Base-by-base conservation (phyloP, 2,113 vertebrate genomes). In the Scytalopus superciliaris region DNA sequence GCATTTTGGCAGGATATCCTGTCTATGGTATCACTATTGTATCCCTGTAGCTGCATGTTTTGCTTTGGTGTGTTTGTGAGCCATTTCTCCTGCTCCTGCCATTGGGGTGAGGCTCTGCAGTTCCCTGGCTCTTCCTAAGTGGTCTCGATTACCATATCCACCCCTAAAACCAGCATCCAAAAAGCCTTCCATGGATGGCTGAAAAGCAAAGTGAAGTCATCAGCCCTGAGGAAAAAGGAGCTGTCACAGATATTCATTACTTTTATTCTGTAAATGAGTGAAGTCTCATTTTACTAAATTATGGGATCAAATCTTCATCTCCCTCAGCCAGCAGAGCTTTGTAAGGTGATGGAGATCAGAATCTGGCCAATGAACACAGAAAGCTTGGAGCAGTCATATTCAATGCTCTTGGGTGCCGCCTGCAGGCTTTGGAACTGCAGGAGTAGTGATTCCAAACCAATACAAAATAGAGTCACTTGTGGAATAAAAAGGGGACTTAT, bases 401-500 rank as follows among this genome's bases (percentile, higher is more conserved):
- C 31, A 5, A 45, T 93, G 93, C 92, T 96, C 96, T 96, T 84
- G 93, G 57, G 93, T 94, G 95, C 92, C 73, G 83, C 96, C 94
- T 94, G 92, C 92, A 96, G 93, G 96, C 75, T 94, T 49, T 47
- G 24, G 63, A 69, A 72, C 66, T 45, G 75, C 40, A 87, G 56
- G 25, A 35, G 52, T 17, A 84, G 30, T 47, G 53, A 13, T 9
- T 69, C 31, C 40, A 82, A 70, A 94, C n/a, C 56, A 66, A 53
- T 1, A 4, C 0, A 45, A 68, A 75, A 45, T 6, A 27, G 5
- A 56, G 39, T 31, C 7, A 63, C 63, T 44, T 15, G 8, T 24
- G 31, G 52, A 78, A 79, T 69, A 52, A 78, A 88, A 66, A n/a
- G 11, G 33, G 14, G 15, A 60, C 9, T 45, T 64, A 17, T 0